Evolutionary conservation across 2,888 invertebrate genomes (phyloP), one percentile per base, ranked within the genome.

Genomic region (Clostera curtula): DNA sequence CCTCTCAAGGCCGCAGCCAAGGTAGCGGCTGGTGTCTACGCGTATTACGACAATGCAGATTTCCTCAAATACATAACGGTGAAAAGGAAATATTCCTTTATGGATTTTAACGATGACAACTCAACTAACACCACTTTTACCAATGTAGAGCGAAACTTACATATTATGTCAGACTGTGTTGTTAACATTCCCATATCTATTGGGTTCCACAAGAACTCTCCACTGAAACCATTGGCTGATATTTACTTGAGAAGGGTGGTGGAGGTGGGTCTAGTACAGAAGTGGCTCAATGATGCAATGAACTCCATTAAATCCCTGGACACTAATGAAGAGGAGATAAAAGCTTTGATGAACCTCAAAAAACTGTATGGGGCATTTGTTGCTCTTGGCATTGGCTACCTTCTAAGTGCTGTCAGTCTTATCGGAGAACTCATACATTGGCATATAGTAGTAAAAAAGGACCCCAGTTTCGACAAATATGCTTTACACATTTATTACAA

Each of bases 101-200:
- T 63, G 20, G 57, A 25, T 56, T 60, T 32, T 44, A 58, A 24
- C n/a, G 49, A 53, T 6, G 52, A 52, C 4, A 75, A 75, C 22
- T 44, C 51, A 1, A 64, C 59, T 1, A 71, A 68, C 14, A 23
- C 19, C 0, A 68, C 60, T 3, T n/a, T n/a, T n/a, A n/a, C n/a
- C n/a, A 48, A 51, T n/a, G 20, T 40, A 1, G 79, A 85, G 27
- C 74, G 86, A 32, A 87, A 87, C 58, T 67, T 95, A 28, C 94
- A 95, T 49, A 91, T 95, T 5, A 95, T 95, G 94, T 77, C 84
- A 2, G 90, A 93, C 37, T 95, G 95, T 60, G 88, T 91, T 0
- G 88, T 94, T 3, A 88, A 90, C 42, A 91, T 93, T 86, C 94
- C 94, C 0, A 87, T 94, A 26, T 92, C 93, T 0, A 80, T 95